Evolutionary conservation across 2,888 invertebrate species (phyloP).

Genomic region (Lochmaea crataegi): DNA sequence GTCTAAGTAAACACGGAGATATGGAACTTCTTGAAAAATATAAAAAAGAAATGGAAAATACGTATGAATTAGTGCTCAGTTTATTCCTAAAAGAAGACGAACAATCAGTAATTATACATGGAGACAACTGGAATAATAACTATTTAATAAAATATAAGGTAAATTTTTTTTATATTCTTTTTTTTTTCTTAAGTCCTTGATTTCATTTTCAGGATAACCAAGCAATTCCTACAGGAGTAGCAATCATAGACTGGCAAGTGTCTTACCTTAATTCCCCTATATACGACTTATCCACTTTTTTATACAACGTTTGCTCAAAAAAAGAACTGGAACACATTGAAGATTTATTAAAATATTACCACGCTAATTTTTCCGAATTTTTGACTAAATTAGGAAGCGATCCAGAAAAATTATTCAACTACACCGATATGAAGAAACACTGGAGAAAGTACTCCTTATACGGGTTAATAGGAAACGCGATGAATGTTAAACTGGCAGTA

Average conservation of each 20-base stretch:
- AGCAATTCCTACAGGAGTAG: too few relatives aligned
- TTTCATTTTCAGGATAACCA: too few relatives aligned
- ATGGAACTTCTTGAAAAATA: not conserved
- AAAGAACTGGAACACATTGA: constrained; percentile 22
- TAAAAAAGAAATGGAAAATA: not conserved
- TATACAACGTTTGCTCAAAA: constrained; percentile 19
- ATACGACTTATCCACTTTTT: constrained; percentile 17
- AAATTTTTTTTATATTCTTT: not conserved
- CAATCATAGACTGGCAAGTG: too few relatives aligned
- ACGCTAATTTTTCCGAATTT: not conserved
- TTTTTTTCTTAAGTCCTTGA: too few relatives aligned
- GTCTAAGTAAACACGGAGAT: not conserved
- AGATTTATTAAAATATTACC: constrained; percentile 9
- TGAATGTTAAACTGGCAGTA: constrained; percentile 8
- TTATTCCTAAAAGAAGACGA: not conserved
- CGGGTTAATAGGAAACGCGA: constrained; percentile 6
- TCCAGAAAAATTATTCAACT: constrained; percentile 26
- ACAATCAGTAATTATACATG: not conserved
- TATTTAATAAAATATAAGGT: not conserved
- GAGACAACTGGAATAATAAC: not conserved
- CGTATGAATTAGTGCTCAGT: not conserved
- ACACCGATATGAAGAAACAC: constrained; percentile 23
- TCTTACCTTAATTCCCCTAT: constrained; percentile 13
- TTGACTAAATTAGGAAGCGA: constrained; percentile 23
- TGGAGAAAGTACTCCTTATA: constrained; percentile 34